Conservation (phyloP, 2,113 vertebrate genomes). For the Pomatorhinus ruficollis region DNA sequence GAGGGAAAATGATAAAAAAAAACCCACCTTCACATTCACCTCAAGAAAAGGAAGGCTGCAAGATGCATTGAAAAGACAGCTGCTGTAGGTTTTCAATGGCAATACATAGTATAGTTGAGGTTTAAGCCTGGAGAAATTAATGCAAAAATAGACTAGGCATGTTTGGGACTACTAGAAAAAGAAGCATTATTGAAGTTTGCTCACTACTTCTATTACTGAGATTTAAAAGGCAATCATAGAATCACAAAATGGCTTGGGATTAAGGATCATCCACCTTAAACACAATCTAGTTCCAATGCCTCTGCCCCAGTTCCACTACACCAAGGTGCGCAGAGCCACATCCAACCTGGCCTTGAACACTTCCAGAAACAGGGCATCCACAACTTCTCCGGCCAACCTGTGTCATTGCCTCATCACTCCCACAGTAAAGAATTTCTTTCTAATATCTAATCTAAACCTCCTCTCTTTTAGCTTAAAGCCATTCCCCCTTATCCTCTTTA, state of each 20-base stretch:
- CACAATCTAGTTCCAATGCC: neutral
- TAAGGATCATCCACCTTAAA: neutral
- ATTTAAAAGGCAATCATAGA: neutral
- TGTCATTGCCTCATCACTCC: neutral
- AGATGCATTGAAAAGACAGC: neutral
- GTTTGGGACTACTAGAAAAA: neutral
- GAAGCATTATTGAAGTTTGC: neutral
- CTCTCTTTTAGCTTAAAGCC: neutral
- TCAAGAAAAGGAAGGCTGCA: neutral
- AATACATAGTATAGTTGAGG: accelerated
- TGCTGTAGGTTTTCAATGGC: neutral
- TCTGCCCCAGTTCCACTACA: neutral
- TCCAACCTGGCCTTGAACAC: neutral
- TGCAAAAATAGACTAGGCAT: neutral
- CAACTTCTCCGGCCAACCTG: neutral
- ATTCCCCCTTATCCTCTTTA: neutral
- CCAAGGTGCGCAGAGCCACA: neutral
- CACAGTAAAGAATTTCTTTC: neutral
- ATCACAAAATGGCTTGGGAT: neutral
- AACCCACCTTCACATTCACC: accelerated
- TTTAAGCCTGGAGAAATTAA: neutral
- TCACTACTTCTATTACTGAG: neutral
- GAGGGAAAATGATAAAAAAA: neutral
- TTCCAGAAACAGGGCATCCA: neutral
- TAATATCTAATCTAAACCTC: neutral